phyloP scores from a whole-genome alignment of 2,888 invertebrate species.

The Xiphydria camelus region DNA sequence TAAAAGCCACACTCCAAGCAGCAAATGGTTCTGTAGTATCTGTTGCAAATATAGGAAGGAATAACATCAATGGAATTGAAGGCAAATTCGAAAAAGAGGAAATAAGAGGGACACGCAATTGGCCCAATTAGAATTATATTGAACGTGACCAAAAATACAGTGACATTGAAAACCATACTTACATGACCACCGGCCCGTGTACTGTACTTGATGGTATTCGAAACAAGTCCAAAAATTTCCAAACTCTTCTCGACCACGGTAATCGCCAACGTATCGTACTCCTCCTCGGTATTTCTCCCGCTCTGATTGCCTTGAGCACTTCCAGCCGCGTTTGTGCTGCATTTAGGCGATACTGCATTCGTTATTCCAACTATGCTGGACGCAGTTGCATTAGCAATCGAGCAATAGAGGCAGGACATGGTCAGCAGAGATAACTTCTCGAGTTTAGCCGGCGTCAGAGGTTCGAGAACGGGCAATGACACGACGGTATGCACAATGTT shows the following conservation, averaged over 20 bases:
- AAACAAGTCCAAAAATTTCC: slow-evolving; percentile 81
- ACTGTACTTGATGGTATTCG: slow-evolving; percentile 79
- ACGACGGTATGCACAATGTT: slow-evolving; percentile 81
- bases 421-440: slow-evolving; percentile 80
- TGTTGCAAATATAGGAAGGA: slow-evolving; percentile 49
- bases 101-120: no score
- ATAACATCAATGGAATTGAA: no score
- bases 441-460: slow-evolving; percentile 81
- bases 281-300: slow-evolving; percentile 67
- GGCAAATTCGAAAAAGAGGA: no score
- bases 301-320: slow-evolving; percentile 40
- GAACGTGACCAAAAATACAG: no score
- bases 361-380: slow-evolving; percentile 65
- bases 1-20: slow-evolving; percentile 87
- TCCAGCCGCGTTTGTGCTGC: slow-evolving; percentile 51
- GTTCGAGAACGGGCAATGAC: slow-evolving; percentile 85
- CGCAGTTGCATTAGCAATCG: slow-evolving; percentile 71
- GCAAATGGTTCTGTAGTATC: slow-evolving; percentile 86
- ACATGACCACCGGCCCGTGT: slow-evolving; percentile 87
- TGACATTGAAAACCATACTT: slow-evolving; percentile 51
- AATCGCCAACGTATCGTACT: slow-evolving; percentile 78
- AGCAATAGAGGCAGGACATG: slow-evolving; percentile 81
- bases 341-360: slow-evolving; percentile 65
- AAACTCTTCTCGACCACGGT: slow-evolving; percentile 86
- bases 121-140: no score